Conservation (phyloP, 2,888 invertebrate genomes). For the Pandemis heparana region DNA sequence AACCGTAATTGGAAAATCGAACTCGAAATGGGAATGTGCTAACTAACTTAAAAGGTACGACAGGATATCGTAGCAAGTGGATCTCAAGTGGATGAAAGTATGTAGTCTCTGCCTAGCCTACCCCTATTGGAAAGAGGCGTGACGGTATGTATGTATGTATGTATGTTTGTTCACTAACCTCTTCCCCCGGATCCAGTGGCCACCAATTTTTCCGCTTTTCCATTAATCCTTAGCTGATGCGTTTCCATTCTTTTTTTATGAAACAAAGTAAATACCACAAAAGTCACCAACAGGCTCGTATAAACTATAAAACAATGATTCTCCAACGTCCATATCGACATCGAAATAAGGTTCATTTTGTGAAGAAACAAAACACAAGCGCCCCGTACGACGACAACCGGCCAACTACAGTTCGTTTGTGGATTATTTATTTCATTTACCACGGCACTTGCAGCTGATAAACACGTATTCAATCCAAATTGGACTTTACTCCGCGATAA, state of each 20-base stretch:
- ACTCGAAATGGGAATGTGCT: too few species aligned
- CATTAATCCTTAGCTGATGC: conserved; percentile 58
- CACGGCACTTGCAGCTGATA: conserved; percentile 20
- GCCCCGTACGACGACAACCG: conserved; percentile 24
- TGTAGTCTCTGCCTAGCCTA: too few species aligned
- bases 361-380: conserved; percentile 25
- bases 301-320: conserved; percentile 78
- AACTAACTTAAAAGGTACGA: too few species aligned
- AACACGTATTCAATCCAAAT: background rate
- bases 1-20: too few species aligned
- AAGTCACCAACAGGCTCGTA: conserved; percentile 68
- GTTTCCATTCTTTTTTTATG: conserved; percentile 74
- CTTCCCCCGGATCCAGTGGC: conserved; percentile 58
- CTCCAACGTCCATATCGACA: conserved; percentile 74
- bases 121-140: too few species aligned
- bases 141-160: too few species aligned
- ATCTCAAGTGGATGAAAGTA: too few species aligned
- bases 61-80: too few species aligned
- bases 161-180: conserved; percentile 56
- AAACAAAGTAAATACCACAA: conserved; percentile 71
- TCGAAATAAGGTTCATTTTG: conserved; percentile 75
- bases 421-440: conserved; percentile 40
- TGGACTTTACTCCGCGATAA: background rate
- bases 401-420: conserved; percentile 29
- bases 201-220: conserved; percentile 64